Percentiles rank a stretch among this genome's conserved stretches.
Evolutionary conservation across 2,888 invertebrate genomes (phyloP).

Genomic region (Graphium colonna): DNA sequence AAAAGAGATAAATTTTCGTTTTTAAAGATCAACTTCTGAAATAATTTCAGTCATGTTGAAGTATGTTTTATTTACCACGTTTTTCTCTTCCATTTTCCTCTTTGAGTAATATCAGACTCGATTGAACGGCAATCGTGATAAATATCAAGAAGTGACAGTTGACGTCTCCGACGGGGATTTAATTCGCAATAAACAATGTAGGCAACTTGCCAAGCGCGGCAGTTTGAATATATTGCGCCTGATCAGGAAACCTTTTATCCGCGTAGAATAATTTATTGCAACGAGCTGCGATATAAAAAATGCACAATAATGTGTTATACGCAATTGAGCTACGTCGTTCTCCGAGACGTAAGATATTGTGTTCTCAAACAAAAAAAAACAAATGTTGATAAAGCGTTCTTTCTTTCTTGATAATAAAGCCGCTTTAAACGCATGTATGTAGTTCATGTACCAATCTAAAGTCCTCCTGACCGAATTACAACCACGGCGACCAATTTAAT

Average conservation of each 20-base stretch:
- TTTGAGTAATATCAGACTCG: background rate
- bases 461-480: no score
- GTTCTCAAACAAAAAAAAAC: no score
- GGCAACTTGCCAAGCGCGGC: conserved; percentile 8
- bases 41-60: background rate
- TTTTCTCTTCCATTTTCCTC: background rate
- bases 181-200: conserved; percentile 4
- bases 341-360: background rate
- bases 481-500: no score
- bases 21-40: background rate
- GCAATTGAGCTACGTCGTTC: no score
- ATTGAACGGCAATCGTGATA: background rate
- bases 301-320: background rate
- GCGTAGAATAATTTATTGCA: background rate
- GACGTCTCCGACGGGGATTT: conserved; percentile 3
- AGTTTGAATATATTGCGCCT: background rate
- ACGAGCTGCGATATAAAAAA: background rate
- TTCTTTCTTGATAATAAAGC: no score
- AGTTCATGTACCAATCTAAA: no score
- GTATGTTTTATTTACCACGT: background rate
- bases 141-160: background rate
- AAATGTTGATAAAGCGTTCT: background rate
- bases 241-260: background rate
- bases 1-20: no score
- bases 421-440: no score